phyloP scores from a whole-genome alignment of 2,888 invertebrate genomes.

The Leucania comma region DNA sequence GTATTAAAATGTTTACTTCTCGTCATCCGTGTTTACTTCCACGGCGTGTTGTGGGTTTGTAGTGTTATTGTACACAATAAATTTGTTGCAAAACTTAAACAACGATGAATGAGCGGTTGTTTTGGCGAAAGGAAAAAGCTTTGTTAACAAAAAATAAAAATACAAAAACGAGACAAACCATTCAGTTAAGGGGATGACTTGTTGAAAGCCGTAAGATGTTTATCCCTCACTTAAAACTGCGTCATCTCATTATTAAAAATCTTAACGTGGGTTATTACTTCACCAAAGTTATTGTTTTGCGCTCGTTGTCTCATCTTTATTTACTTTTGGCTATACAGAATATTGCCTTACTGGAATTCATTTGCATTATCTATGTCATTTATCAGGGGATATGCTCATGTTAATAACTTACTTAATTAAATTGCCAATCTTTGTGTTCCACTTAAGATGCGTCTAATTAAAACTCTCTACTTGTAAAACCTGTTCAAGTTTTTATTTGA shows the following conservation, averaged over 20 bases:
- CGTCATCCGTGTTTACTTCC: constrained; percentile 53
- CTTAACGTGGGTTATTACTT: constrained; percentile 50
- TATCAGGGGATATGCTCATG: constrained; percentile 29
- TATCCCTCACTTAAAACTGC: constrained; percentile 35
- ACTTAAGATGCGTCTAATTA: constrained; percentile 45
- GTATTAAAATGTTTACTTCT: constrained; percentile 56
- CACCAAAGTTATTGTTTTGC: constrained; percentile 32
- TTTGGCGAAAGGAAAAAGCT: constrained; percentile 54
- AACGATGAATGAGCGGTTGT: constrained; percentile 51
- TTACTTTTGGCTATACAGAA: constrained; percentile 26
- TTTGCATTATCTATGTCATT: constrained; percentile 43
- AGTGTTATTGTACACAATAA: constrained; percentile 51
- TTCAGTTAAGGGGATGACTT: constrained; percentile 42
- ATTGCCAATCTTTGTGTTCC: constrained; percentile 23
- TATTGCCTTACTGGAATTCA: constrained; percentile 21
- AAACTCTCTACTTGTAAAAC: constrained; percentile 31
- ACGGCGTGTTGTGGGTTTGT: constrained; percentile 36
- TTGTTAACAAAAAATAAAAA: constrained; percentile 38
- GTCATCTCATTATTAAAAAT: constrained; percentile 45
- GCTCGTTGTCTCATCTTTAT: constrained; percentile 12
- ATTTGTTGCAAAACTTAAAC: constrained; percentile 60
- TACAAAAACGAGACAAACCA: constrained; percentile 24
- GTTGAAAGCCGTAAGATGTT: constrained; percentile 49
- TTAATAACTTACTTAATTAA: constrained; percentile 36
- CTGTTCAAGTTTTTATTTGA: constrained; percentile 27